Base-by-base conservation (phyloP, 2,797 vertebrate species). In the Phrynocephalus vlangalii region DNA sequence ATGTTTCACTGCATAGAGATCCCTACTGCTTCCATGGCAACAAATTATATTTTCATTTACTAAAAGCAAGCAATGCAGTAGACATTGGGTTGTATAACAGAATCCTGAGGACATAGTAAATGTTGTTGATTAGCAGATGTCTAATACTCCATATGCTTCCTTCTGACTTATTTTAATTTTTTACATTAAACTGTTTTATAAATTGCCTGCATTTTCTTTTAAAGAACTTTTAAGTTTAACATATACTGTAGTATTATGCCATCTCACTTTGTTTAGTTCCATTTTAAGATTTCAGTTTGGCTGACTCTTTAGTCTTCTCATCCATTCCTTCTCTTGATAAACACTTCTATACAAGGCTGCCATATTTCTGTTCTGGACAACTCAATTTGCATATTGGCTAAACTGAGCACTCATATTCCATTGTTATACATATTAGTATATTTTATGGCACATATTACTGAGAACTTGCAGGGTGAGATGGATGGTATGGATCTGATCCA, bases 21-120 rank as follows among this genome's bases (percentile, higher is more conserved):
- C 84, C 85, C 83, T 92, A 50, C 89, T 92, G 95, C 96, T 95
- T 95, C 95, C 95, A 94, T 95, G 94, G 91, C 94, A 95, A 94
- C 93, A 89, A 81, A 94, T 86, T 85, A 67, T 63, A 90, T 89
- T 90, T 86, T 89, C 76, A 56, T 89, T 90, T 93, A 79, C 66
- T 79, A 80, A 85, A 80, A 87, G 56, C 28, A 20, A 70, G 44
- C 5, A 63, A 63, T 20, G 60, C 66, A 50, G 13, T 79, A 0
- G 87, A 84, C 44, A 83, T 82, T 83, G 87, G 68, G 6, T 11
- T 82, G 63, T 48, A 56, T 85, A 88, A 56, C 84, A 89, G 76
- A 80, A 60, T 6, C 82, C 20, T 2, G 20, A 91, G 83, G 84
- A 83, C 63, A 85, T 15, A 63, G 81, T 28, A 38, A 83, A 67